phyloP scores from a whole-genome alignment of 2,888 invertebrate genomes.

The Apodemia mormo region DNA sequence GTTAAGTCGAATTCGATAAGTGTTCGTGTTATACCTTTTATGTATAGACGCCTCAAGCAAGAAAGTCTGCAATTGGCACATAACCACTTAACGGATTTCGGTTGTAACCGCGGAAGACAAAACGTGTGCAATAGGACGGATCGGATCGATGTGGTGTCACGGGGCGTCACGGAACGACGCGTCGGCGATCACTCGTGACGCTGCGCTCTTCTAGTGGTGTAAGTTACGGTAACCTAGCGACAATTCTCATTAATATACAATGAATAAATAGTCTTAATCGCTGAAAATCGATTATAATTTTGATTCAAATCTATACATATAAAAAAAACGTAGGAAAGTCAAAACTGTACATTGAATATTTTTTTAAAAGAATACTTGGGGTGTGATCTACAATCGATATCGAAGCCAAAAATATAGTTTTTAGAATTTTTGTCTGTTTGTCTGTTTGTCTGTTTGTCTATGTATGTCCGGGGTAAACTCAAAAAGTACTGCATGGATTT shows the following conservation, averaged over 20 bases:
- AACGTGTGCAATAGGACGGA: slow-evolving; percentile 45
- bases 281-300: too few species aligned
- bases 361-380: too few species aligned
- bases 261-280: neutral
- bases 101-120: slow-evolving; percentile 26
- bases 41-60: slow-evolving; percentile 30
- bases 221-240: slow-evolving; percentile 24
- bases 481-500: too few species aligned
- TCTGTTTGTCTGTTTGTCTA: too few species aligned
- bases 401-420: too few species aligned
- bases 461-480: too few species aligned
- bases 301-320: too few species aligned
- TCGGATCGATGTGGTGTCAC: slow-evolving; percentile 51
- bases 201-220: slow-evolving; percentile 24
- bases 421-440: too few species aligned
- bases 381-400: too few species aligned
- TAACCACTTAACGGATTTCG: slow-evolving; percentile 25
- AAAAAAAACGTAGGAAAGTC: too few species aligned
- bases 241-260: neutral
- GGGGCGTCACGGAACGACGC: slow-evolving; percentile 54
- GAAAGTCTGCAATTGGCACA: slow-evolving; percentile 24
- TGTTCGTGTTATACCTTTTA: slow-evolving; percentile 24
- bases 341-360: too few species aligned
- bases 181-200: slow-evolving; percentile 54
- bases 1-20: neutral